These are phyloP conservation scores for Parascotia fuliginaria DNA, from an alignment of 2,888 invertebrate genomes.

Conservation along the genomic window DNA sequence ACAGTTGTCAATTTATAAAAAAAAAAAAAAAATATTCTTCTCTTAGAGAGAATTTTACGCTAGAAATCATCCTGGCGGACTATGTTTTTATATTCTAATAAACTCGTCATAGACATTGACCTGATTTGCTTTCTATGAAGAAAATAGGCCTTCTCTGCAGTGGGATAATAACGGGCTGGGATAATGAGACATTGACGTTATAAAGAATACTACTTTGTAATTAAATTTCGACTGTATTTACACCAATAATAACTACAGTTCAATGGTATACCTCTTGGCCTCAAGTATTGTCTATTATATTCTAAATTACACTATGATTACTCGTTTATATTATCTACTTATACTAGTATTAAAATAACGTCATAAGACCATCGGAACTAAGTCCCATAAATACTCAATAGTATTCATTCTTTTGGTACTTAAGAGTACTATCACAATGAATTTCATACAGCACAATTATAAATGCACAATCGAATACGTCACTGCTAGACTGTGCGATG, in stretches of 20 bases:
- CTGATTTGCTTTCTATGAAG: too few relatives aligned
- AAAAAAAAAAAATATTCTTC: too few relatives aligned
- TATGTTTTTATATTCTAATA: too few relatives aligned
- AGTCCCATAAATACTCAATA: slow-evolving; percentile 60
- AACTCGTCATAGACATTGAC: too few relatives aligned
- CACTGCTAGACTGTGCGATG: slow-evolving; percentile 27
- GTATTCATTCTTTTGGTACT: slow-evolving; percentile 62
- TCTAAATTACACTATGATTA: slow-evolving; percentile 5
- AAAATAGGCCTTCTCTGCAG: too few relatives aligned
- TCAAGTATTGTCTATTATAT: slow-evolving; percentile 15
- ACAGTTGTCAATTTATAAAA: too few relatives aligned
- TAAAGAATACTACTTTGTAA: too few relatives aligned
- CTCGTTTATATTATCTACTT: slow-evolving; percentile 8
- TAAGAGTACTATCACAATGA: slow-evolving; percentile 69
- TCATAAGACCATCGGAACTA: slow-evolving; percentile 47
- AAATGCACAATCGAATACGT: slow-evolving; percentile 51
- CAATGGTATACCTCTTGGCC: slow-evolving; percentile 9
- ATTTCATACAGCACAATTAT: slow-evolving; percentile 34
- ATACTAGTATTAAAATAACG: slow-evolving; percentile 10
- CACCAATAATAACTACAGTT: background rate
- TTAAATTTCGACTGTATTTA: too few relatives aligned
- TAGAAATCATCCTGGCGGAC: too few relatives aligned
- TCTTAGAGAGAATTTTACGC: too few relatives aligned
- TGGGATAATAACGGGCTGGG: too few relatives aligned
- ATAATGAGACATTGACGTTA: too few relatives aligned